A percentile compares a stretch with the other conserved stretches of the same genome.
Conservation (phyloP, 2,797 vertebrate species). For the Lophotriccus pileatus region DNA sequence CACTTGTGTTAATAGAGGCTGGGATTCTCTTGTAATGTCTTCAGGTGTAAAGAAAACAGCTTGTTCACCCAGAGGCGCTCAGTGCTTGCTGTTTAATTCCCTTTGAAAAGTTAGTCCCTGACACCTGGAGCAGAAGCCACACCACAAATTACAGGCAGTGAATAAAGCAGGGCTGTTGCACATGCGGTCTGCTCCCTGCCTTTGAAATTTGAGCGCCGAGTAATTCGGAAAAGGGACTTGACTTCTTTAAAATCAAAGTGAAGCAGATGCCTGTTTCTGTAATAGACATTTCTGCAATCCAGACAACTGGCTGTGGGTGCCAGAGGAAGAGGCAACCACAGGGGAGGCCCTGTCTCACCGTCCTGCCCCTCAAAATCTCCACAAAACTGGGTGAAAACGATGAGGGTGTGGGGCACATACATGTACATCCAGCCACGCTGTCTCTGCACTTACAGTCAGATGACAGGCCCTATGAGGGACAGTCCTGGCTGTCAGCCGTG, state of each 20-base stretch:
- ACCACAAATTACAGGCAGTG: slow-evolving; percentile 45
- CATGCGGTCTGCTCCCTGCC: background rate
- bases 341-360: rapidly evolving
- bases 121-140: slow-evolving; percentile 6
- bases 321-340: background rate
- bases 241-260: background rate
- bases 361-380: background rate
- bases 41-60: slow-evolving; percentile 59
- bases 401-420: rapidly evolving
- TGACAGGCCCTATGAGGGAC: background rate
- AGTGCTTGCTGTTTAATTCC: slow-evolving; percentile 38
- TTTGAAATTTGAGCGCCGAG: slow-evolving; percentile 41
- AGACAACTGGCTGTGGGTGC: background rate
- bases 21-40: slow-evolving; percentile 44
- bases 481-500: rapidly evolving
- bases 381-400: background rate
- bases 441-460: background rate
- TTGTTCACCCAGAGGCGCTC: slow-evolving; percentile 48
- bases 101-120: slow-evolving; percentile 53
- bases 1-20: slow-evolving; percentile 27
- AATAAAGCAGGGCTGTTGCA: slow-evolving; percentile 36
- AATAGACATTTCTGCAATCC: rapidly evolving
- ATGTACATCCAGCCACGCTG: no score
- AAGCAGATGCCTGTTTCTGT: background rate
- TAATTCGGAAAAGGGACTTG: slow-evolving; percentile 3